Evolutionary conservation across 2,888 invertebrate genomes (phyloP).

Genomic region (Geotrupes spiniger): DNA sequence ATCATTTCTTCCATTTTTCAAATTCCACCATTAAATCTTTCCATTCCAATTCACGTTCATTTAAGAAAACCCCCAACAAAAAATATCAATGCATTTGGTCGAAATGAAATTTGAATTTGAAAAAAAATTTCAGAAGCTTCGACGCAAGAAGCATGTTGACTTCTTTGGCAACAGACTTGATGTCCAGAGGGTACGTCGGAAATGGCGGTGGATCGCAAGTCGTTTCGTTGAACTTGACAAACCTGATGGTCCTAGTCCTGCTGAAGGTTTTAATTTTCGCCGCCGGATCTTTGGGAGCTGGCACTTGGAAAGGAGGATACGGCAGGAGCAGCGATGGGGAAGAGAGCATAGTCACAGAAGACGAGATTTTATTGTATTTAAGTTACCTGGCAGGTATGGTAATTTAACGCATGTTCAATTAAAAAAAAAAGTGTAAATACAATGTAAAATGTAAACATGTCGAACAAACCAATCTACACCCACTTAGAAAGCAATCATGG

Average conservation of each 20-base stretch:
- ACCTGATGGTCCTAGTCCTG: conserved; percentile 73
- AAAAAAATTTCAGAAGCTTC: conserved; percentile 33
- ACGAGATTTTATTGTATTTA: conserved; percentile 68
- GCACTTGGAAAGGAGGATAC: conserved; percentile 58
- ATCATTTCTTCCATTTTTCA: too few relatives aligned
- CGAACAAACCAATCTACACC: too few relatives aligned
- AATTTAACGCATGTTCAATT: background rate
- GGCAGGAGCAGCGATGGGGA: conserved; percentile 60
- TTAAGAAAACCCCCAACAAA: too few relatives aligned
- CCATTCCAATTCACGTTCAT: too few relatives aligned
- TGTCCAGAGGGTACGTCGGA: conserved; percentile 42
- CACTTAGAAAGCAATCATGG: too few relatives aligned
- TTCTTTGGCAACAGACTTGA: conserved; percentile 42
- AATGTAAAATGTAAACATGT: background rate
- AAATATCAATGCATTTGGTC: too few relatives aligned
- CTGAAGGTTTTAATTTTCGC: conserved; percentile 80
- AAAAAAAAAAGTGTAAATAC: background rate
- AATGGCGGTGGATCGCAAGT: conserved; percentile 51
- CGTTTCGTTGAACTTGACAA: conserved; percentile 78
- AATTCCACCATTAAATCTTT: too few relatives aligned
- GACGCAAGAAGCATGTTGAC: conserved; percentile 42
- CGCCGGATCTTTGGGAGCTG: conserved; percentile 73
- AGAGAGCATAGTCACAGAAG: conserved; percentile 57
- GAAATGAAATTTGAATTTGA: background rate
- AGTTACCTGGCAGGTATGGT: conserved; percentile 60